phyloP scores from a whole-genome alignment of 2,888 invertebrate species.

The Sinotaia quadrata region DNA sequence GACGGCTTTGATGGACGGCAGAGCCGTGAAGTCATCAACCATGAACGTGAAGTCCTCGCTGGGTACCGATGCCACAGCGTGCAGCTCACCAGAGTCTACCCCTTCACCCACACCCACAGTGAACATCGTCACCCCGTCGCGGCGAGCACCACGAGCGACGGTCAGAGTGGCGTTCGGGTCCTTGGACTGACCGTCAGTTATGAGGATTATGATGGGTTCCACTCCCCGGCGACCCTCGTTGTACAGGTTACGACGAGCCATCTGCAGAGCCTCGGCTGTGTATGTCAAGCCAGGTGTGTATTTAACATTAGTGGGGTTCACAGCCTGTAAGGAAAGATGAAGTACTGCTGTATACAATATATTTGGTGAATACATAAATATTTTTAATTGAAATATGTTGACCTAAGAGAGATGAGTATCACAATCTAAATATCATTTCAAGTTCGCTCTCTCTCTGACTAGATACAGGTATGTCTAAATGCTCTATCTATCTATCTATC shows the following conservation, averaged over 20 bases:
- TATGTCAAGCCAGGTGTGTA: constrained; percentile 38
- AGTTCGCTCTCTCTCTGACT: no score
- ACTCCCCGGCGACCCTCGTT: constrained; percentile 19
- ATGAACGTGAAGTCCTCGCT: constrained; percentile 17
- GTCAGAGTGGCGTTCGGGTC: constrained; percentile 24
- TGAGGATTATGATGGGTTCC: constrained; percentile 26
- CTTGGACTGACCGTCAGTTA: constrained; percentile 37
- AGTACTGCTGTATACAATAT: no score
- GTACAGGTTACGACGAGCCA: constrained; percentile 19
- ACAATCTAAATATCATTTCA: no score
- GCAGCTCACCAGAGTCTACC: constrained; percentile 19
- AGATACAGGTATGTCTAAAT: no score
- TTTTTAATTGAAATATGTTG: no score
- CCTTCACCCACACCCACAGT: constrained; percentile 31
- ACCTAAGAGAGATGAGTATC: no score
- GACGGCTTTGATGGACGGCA: background rate
- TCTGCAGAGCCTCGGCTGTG: constrained; percentile 35
- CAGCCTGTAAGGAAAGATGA: no score
- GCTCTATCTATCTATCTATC: no score
- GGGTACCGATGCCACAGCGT: constrained; percentile 20
- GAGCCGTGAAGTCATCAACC: constrained; percentile 13
- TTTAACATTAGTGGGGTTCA: constrained; percentile 28
- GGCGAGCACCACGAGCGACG: constrained; percentile 11
- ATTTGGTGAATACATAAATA: no score
- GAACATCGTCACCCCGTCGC: constrained; percentile 21